Evolutionary conservation across 2,113 vertebrate genomes (phyloP).

Genomic region (Rhombomys opimus): DNA sequence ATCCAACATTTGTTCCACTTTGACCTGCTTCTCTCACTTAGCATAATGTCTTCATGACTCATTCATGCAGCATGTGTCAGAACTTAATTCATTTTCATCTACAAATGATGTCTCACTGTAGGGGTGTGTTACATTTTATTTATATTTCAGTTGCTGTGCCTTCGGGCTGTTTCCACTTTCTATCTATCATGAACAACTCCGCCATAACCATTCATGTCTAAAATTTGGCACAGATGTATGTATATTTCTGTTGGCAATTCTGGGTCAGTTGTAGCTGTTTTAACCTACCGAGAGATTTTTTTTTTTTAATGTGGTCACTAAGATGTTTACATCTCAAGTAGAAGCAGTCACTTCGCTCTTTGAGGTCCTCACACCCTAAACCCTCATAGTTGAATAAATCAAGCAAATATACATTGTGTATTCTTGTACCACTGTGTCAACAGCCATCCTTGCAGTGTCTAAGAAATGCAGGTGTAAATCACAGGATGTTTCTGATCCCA

Average conservation of each 20-base stretch:
- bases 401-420: too few species aligned
- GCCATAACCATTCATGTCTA: too few species aligned
- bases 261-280: neutral
- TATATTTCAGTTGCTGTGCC: neutral
- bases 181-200: neutral
- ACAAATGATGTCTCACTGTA: neutral
- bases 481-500: neutral
- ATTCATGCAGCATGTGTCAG: neutral
- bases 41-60: neutral
- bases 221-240: too few species aligned
- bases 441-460: neutral
- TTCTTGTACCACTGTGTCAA: rapidly evolving
- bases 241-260: neutral
- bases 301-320: too few species aligned
- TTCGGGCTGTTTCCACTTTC: neutral
- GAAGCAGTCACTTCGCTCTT: too few species aligned
- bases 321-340: neutral
- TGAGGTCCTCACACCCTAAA: rapidly evolving
- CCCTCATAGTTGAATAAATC: neutral
- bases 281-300: neutral
- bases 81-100: neutral
- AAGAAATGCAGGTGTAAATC: neutral
- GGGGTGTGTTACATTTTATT: neutral
- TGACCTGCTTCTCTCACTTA: neutral
- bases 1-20: neutral